Evolutionary conservation across 2,888 invertebrate genomes (phyloP), one percentile per base, ranked within the genome.

Genomic region (Pseudoips prasinana): DNA sequence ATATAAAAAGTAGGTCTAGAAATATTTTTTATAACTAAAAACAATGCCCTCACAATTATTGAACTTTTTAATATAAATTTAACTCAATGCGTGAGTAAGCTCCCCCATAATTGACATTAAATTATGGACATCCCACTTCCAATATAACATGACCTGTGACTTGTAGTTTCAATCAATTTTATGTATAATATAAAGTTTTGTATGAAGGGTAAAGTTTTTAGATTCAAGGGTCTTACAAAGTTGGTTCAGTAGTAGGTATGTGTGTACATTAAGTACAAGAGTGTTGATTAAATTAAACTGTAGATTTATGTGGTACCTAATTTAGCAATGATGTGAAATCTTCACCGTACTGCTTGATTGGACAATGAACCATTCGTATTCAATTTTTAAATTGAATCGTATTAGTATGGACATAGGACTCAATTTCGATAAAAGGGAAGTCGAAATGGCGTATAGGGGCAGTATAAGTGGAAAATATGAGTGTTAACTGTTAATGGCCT

Each of bases 281-380:
- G 76, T 73, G 86, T 83, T 88, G 85, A 88, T 87, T 86, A 79
- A 87, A 88, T 87, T 87, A 86, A 85, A 83, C 63, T 73, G 77
- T 67, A 73, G 59, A 87, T 85, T 87, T 88, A 88, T 85, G 84
- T 73, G 59, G 52, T 56, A 67, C 69, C 76, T 84, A 85, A 86
- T 86, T 86, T 81, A 85, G 85, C 86, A 82, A 77, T 81, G 78
- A 81, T 72, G 72, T 76, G 73, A 77, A 84, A 79, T 81, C 73
- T 77, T 73, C 64, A 71, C 20, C n/a, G n/a, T 14, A 14, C 54
- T 43, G 60, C 14, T 14, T 14, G 2, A 14, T 3, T 14, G 5
- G 2, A 2, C 14, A 14, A 14, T 5, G 3, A 5, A 14, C 14
- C 14, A 14, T 5, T 2, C 14, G 3, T 3, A 14, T 14, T 14